These are phyloP conservation scores for Sapajus apella DNA, from an alignment of 2,113 vertebrate species.

Conservation along the genomic window DNA sequence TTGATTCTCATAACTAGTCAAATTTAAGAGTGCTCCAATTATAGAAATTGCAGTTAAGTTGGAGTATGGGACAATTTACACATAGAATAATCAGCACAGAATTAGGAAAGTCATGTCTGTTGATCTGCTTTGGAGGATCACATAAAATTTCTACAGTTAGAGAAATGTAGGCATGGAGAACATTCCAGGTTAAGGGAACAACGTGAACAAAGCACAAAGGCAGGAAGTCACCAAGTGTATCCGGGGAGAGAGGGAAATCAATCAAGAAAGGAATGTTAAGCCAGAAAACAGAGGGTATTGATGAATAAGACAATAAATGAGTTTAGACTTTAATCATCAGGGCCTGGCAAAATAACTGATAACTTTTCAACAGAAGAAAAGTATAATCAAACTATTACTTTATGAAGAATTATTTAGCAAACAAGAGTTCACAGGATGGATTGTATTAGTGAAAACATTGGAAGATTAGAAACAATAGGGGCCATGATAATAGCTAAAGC, in stretches of 20 bases:
- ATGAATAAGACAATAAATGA: not conserved
- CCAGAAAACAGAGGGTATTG: not conserved
- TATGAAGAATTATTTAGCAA: not conserved
- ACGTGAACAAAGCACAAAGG: not conserved
- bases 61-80: not conserved
- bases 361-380: not conserved
- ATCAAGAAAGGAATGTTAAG: not conserved
- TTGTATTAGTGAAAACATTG: not conserved
- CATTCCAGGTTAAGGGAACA: not conserved
- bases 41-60: not conserved
- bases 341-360: not conserved
- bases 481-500: not conserved
- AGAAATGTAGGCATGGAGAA: not conserved
- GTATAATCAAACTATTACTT: not conserved
- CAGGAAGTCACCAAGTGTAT: not conserved
- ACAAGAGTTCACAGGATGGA: not conserved
- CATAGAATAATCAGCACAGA: not conserved
- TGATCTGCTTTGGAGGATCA: not conserved
- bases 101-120: not conserved
- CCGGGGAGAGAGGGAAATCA: not conserved
- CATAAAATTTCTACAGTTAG: not conserved
- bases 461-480: not conserved
- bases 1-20: not conserved
- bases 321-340: constrained; percentile 6
- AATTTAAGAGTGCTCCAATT: not conserved